Evolutionary conservation across 2,797 vertebrate genomes (phyloP).

Genomic region (Rhynchotus rufescens): DNA sequence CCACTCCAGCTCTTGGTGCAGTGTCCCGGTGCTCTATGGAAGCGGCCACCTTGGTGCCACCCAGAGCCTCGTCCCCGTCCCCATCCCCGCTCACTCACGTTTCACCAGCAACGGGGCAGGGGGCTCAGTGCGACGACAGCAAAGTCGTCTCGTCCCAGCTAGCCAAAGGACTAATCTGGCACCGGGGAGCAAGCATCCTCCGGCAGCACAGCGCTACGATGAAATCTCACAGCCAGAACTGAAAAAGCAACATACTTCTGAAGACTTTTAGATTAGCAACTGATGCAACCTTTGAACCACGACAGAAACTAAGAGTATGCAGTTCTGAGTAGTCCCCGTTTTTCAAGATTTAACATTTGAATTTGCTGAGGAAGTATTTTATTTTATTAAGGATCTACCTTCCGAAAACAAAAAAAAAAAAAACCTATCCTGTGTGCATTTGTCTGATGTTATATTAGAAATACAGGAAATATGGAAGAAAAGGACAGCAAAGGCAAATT

Average conservation of each 20-base stretch:
- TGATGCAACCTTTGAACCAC: not conserved
- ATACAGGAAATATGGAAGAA: not conserved
- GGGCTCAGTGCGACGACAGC: no score
- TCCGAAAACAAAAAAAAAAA: not conserved
- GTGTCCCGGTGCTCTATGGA: no score
- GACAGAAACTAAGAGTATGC: fast-evolving
- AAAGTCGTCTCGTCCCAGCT: not conserved
- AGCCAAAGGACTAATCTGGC: not conserved
- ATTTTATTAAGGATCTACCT: no score
- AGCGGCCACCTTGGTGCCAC: no score
- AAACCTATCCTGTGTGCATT: no score
- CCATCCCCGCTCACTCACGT: no score
- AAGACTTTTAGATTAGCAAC: slow-evolving; percentile 6
- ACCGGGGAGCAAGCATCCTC: not conserved
- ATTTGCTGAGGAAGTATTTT: not conserved
- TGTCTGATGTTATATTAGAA: not conserved
- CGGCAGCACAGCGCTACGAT: not conserved
- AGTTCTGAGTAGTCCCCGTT: not conserved
- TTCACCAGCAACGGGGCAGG: no score
- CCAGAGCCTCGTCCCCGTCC: no score
- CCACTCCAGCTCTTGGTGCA: no score
- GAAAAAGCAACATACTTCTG: slow-evolving; percentile 5
- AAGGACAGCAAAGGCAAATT: not conserved
- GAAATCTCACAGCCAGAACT: slow-evolving; percentile 1
- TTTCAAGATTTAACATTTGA: not conserved